A percentile compares a stretch with the other conserved stretches of the same genome.
phyloP scores from a whole-genome alignment of 2,888 invertebrate genomes.

The Zonitis immaculata region DNA sequence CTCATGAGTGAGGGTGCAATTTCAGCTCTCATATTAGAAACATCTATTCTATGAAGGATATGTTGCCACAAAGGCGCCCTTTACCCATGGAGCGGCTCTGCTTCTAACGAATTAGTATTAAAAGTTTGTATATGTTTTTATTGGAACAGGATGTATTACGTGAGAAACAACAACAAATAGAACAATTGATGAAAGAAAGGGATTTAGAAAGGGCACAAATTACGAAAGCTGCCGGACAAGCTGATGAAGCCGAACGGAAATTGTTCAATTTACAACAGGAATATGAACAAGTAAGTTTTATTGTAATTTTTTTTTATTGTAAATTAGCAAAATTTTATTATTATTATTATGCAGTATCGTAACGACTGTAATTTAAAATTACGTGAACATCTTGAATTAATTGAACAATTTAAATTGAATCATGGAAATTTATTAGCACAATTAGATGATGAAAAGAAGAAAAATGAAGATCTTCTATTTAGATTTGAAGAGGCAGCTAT shows the following conservation, averaged over 20 bases:
- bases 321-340: constrained; percentile 21
- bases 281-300: constrained; percentile 56
- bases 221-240: constrained; percentile 74
- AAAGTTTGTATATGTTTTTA: constrained; percentile 25
- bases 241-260: constrained; percentile 70
- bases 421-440: constrained; percentile 56
- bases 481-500: constrained; percentile 88
- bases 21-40: too few species aligned
- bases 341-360: constrained; percentile 48
- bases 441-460: constrained; percentile 73
- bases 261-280: constrained; percentile 58
- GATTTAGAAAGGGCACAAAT: constrained; percentile 88
- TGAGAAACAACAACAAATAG: constrained; percentile 93
- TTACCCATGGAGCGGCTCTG: too few species aligned
- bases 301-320: background rate
- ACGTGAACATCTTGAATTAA: constrained; percentile 53
- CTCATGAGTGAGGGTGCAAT: too few species aligned
- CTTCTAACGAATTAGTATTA: constrained; percentile 22
- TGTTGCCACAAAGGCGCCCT: too few species aligned
- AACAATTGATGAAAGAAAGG: constrained; percentile 83
- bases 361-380: constrained; percentile 55
- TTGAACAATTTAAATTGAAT: constrained; percentile 55
- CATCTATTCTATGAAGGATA: too few species aligned
- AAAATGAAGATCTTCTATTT: constrained; percentile 86
- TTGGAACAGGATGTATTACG: constrained; percentile 73